Conservation (phyloP, 2,113 vertebrate species). For the Rhabdornis inornatus region DNA sequence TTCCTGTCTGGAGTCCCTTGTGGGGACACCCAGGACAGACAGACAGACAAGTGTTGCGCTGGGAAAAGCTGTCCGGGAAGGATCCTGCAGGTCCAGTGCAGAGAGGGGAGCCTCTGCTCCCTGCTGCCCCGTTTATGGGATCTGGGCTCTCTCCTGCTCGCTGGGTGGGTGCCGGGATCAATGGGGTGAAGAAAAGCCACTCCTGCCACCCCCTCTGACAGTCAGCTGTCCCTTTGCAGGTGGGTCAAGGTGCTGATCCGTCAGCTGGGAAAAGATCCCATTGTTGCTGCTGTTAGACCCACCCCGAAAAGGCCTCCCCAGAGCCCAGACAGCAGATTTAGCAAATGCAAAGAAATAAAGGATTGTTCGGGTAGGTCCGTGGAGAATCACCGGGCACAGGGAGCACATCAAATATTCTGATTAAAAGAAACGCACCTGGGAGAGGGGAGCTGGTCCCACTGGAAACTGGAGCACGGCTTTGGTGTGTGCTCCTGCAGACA, state of each 20-base stretch:
- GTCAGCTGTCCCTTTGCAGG: neutral
- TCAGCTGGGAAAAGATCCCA: neutral
- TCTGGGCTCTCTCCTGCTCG: neutral
- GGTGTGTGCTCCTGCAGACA: no score
- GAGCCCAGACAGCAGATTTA: neutral
- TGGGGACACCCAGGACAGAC: neutral
- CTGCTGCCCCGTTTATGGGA: neutral
- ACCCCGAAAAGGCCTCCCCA: neutral
- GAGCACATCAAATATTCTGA: neutral
- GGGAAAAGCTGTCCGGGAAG: neutral
- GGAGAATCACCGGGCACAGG: neutral
- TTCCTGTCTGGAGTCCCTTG: neutral
- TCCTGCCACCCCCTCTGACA: neutral
- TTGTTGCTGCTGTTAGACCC: neutral
- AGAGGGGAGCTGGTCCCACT: neutral
- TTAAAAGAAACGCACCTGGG: neutral
- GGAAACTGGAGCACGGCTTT: neutral
- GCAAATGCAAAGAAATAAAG: neutral
- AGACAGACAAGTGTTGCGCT: neutral
- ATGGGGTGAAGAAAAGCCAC: neutral
- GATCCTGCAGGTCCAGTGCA: neutral
- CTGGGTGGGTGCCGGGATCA: neutral
- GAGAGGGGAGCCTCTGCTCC: neutral
- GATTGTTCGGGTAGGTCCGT: neutral
- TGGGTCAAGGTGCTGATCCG: neutral